phyloP scores from a whole-genome alignment of 2,888 invertebrate species.

The Neoscelio sp. region DNA sequence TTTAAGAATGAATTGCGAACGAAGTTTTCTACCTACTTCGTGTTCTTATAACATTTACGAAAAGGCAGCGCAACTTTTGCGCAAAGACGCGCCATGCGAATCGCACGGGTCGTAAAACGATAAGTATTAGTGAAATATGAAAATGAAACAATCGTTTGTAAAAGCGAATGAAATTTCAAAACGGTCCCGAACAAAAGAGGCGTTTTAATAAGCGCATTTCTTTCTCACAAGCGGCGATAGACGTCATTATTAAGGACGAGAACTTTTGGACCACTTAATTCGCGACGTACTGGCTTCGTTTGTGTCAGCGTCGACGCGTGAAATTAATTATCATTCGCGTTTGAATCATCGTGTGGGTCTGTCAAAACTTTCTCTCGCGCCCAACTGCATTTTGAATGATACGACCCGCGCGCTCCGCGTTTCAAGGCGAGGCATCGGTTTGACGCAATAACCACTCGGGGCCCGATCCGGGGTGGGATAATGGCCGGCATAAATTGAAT shows the following conservation, averaged over 20 bases:
- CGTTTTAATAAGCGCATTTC: not conserved
- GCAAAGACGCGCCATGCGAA: too few relatives aligned
- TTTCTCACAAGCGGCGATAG: not conserved
- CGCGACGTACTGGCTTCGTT: slow-evolving; percentile 35
- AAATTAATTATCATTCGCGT: slow-evolving; percentile 61
- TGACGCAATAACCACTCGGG: slow-evolving; percentile 55
- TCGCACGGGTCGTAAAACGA: too few relatives aligned
- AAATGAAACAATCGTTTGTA: too few relatives aligned
- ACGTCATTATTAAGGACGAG: slow-evolving; percentile 10
- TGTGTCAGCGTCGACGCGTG: slow-evolving; percentile 33
- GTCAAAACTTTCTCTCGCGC: slow-evolving; percentile 65
- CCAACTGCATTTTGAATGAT: slow-evolving; percentile 57
- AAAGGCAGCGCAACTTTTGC: too few relatives aligned
- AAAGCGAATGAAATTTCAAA: too few relatives aligned
- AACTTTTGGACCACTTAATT: slow-evolving; percentile 43
- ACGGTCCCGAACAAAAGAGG: too few relatives aligned
- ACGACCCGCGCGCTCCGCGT: slow-evolving; percentile 38
- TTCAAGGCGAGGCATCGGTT: slow-evolving; percentile 55
- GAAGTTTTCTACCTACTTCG: too few relatives aligned
- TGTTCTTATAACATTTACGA: too few relatives aligned
- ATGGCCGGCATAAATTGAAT: slow-evolving; percentile 79
- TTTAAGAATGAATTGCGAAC: too few relatives aligned
- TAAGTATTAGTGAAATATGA: too few relatives aligned
- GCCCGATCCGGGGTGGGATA: slow-evolving; percentile 70
- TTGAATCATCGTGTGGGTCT: slow-evolving; percentile 42